These are phyloP conservation scores for Clarias macrocephalus DNA, from an alignment of 2,113 vertebrate genomes.

Conservation along the genomic window DNA sequence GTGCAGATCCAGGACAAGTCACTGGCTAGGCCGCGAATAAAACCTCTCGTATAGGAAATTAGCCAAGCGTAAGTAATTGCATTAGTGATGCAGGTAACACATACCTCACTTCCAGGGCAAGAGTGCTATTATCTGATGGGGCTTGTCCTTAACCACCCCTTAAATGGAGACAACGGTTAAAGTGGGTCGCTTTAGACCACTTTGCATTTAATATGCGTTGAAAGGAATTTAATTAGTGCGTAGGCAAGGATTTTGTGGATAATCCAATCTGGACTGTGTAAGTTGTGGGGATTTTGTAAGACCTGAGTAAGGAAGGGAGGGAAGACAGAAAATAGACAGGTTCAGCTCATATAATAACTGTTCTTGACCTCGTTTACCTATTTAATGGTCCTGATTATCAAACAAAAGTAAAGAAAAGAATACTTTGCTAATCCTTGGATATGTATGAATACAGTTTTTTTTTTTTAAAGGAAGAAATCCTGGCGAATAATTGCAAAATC, in stretches of 20 bases:
- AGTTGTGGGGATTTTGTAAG: background rate
- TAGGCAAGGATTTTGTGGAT: slow-evolving; percentile 17
- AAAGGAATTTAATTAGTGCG: slow-evolving; percentile 17
- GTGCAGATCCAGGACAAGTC: slow-evolving; percentile 38
- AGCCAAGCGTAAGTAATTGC: slow-evolving; percentile 47
- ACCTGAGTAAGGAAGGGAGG: background rate
- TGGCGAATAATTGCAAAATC: background rate
- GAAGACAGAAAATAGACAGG: background rate
- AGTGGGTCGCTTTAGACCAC: slow-evolving; percentile 19
- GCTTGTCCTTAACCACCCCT: slow-evolving; percentile 28
- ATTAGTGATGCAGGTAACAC: slow-evolving; percentile 49
- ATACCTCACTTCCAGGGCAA: slow-evolving; percentile 46
- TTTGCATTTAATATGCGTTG: slow-evolving; percentile 2
- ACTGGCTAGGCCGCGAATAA: slow-evolving; percentile 26
- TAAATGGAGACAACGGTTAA: slow-evolving; percentile 26
- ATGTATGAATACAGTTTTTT: background rate
- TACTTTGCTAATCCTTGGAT: background rate
- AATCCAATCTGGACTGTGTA: slow-evolving; percentile 13
- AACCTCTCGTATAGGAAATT: slow-evolving; percentile 31
- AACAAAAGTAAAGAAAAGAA: background rate
- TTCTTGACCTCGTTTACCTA: background rate
- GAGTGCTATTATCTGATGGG: slow-evolving; percentile 44
- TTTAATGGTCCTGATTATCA: background rate
- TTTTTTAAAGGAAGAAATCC: background rate
- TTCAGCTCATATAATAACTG: background rate